Conservation (phyloP, 2,888 invertebrate species). For the Norana najaformis region DNA sequence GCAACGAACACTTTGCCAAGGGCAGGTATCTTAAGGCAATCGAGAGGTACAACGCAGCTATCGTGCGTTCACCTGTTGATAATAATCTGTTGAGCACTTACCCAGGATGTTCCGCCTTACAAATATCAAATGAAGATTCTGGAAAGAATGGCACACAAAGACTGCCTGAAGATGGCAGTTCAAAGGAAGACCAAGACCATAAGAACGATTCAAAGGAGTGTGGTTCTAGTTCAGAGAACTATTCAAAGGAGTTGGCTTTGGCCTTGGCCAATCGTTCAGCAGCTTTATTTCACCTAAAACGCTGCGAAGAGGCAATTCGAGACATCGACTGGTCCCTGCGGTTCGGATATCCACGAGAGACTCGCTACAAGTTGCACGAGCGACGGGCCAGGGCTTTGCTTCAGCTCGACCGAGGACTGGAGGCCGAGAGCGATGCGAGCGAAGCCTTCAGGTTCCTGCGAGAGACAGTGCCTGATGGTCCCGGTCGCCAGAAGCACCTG, state of each 20-base stretch:
- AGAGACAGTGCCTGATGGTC: neutral
- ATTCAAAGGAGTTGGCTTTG: slow-evolving; percentile 34
- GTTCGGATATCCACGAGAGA: slow-evolving; percentile 70
- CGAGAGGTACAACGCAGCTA: slow-evolving; percentile 18
- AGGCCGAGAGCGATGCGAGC: slow-evolving; percentile 58
- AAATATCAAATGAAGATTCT: neutral
- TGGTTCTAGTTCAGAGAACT: neutral
- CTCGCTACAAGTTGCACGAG: slow-evolving; percentile 71
- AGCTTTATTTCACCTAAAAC: slow-evolving; percentile 53
- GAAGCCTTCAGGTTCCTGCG: slow-evolving; percentile 43
- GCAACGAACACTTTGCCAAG: slow-evolving; percentile 15
- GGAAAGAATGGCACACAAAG: neutral
- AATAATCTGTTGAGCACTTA: neutral
- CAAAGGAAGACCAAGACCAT: neutral
- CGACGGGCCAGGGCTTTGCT: slow-evolving; percentile 71
- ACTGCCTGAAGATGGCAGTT: neutral
- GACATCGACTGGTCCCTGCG: slow-evolving; percentile 57
- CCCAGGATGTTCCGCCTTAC: neutral
- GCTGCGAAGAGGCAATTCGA: slow-evolving; percentile 50
- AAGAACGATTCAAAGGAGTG: neutral
- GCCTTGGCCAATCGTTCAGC: slow-evolving; percentile 50
- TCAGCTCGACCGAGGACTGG: slow-evolving; percentile 64
- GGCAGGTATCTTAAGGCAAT: neutral
- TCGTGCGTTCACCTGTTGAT: neutral
- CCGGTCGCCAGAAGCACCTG: neutral